Base-by-base conservation (phyloP, 2,113 vertebrate genomes). In the Verasper variegatus region DNA sequence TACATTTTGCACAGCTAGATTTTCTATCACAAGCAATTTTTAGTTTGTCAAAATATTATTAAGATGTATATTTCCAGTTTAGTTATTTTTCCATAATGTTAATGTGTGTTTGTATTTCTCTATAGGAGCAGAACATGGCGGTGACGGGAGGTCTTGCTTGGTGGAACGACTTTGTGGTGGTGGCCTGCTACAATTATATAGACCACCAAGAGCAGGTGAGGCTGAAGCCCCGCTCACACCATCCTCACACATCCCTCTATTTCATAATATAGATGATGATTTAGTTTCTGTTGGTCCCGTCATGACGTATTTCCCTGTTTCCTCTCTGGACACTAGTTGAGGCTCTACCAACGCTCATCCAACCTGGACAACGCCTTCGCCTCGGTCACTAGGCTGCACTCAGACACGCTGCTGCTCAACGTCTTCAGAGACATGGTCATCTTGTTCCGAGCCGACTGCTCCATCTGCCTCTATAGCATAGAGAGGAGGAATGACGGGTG, bases 301-400 rank as follows among this genome's bases (percentile, higher is more conserved):
- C 27, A 3, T 10, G 2, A 68, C 15, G 0, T 42, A 20, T 23
- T 2, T 67, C 14, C 56, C 35, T 40, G 0, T 60, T 23, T 15
- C 11, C 26, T 59, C 20, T 66, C n/a, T 59, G 9, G 40, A 15
- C 52, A 2, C 57, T 27, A 99, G 98, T 87, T 99, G 90, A 95
- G 98, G 87, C 92, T 98, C 37, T 99, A 99, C 86, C 93, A 96
- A 69, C 94, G 97, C 80, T 96, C 97, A 0, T 95, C 97, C n/a
- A 99, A 99, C 87, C 95, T 99, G 87, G 98, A 99, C 92, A 99
- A 99, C 3, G 95, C 96, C 0, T 99, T 99, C 81, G 97, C 98
- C 49, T 96, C 97, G 3, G 91, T 98, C 90, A 97, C 96, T 58
- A 97, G 96, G 94, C 93, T 98, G 89, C 97, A 96, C 69, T 94